These are phyloP conservation scores for Channa striata DNA, from an alignment of 2,797 vertebrate species.

Conservation along the genomic window DNA sequence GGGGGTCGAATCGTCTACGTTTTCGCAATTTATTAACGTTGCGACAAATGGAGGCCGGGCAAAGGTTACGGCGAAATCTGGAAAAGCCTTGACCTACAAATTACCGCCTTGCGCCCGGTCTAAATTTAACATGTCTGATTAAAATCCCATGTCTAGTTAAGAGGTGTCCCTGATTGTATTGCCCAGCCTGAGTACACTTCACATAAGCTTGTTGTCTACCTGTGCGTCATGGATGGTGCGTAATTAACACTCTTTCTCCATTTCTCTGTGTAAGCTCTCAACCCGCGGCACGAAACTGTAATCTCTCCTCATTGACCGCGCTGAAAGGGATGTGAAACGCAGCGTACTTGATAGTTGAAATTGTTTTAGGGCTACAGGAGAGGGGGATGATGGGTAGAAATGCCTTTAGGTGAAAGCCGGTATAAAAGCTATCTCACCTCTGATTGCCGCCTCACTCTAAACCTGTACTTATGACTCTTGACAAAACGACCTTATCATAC, in stretches of 20 bases:
- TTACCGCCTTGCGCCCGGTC: constrained; percentile 66
- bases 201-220: constrained; percentile 62
- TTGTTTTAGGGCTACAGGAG: constrained; percentile 75
- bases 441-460: constrained; percentile 73
- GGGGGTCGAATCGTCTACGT: constrained; percentile 58
- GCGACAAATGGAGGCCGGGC: constrained; percentile 70
- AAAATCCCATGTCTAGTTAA: constrained; percentile 74
- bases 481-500: constrained; percentile 65
- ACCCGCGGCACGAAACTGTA: constrained; percentile 63
- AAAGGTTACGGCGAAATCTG: constrained; percentile 76
- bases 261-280: constrained; percentile 66
- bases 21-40: constrained; percentile 81
- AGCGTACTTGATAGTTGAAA: constrained; percentile 74
- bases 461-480: constrained; percentile 74
- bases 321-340: constrained; percentile 74
- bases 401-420: constrained; percentile 75
- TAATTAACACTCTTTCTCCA: constrained; percentile 77
- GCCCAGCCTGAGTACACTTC: constrained; percentile 64
- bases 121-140: constrained; percentile 81
- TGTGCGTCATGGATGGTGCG: constrained; percentile 63
- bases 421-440: constrained; percentile 72
- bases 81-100: constrained; percentile 79
- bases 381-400: constrained; percentile 71
- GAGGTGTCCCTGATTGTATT: constrained; percentile 69
- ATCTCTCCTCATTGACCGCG: constrained; percentile 73